Conservation (phyloP, 2,113 vertebrate species). For the Aleadryas rufinucha region DNA sequence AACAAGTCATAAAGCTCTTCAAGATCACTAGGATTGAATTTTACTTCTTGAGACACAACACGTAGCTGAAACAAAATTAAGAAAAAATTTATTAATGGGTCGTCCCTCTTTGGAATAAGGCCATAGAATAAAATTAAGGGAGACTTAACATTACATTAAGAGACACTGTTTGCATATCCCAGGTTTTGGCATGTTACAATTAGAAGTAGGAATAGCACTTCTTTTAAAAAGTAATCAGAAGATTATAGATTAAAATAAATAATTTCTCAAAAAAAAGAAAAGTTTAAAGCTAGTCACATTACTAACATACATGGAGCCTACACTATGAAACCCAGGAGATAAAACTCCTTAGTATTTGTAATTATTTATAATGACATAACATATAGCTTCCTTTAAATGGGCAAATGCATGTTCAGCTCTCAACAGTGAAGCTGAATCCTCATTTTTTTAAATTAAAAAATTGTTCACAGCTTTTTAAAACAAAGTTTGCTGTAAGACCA, state of each 20-base stretch:
- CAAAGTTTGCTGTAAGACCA: not conserved
- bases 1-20: slow-evolving; percentile 92
- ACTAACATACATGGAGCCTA: not conserved
- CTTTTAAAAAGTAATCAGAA: not conserved
- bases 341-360: not conserved
- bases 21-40: slow-evolving; percentile 81
- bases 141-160: not conserved
- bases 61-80: slow-evolving; percentile 80
- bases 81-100: not conserved
- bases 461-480: not conserved
- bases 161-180: not conserved
- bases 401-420: not conserved
- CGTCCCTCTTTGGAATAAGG: not conserved
- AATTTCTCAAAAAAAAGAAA: not conserved
- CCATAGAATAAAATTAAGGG: not conserved
- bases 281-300: not conserved
- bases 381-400: not conserved
- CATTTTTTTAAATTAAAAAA: not conserved
- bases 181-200: not conserved
- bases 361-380: not conserved
- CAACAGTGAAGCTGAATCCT: not conserved
- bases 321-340: not conserved
- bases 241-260: not conserved
- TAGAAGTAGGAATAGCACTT: not conserved
- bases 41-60: slow-evolving; percentile 91